Evolutionary conservation across 2,888 invertebrate species (phyloP).

Genomic region (Mesochorus sp.): DNA sequence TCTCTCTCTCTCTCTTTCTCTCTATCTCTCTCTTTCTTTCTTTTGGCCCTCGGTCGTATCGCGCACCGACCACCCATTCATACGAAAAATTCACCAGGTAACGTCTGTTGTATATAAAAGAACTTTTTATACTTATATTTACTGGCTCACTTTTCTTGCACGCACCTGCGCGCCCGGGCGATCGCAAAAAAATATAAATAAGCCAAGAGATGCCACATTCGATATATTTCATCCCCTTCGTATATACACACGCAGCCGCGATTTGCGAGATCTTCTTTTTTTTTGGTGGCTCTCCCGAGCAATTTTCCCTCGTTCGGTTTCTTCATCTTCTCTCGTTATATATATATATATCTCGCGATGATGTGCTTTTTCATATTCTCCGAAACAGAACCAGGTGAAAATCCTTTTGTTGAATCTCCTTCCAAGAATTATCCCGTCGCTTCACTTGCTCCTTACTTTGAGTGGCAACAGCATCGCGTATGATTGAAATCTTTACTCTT

Average conservation of each 20-base stretch:
- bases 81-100: slow-evolving; percentile 64
- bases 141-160: slow-evolving; percentile 36
- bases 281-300: neutral
- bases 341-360: slow-evolving; percentile 30
- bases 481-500: too few relatives aligned
- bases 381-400: slow-evolving; percentile 4
- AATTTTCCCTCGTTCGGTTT: slow-evolving; percentile 11
- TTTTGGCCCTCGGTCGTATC: slow-evolving; percentile 66
- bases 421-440: too few relatives aligned
- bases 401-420: neutral
- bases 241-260: neutral
- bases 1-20: slow-evolving; percentile 36
- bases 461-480: too few relatives aligned
- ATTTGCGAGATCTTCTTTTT: slow-evolving; percentile 24
- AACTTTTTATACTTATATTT: slow-evolving; percentile 10
- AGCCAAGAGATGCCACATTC: slow-evolving; percentile 39
- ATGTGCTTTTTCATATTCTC: slow-evolving; percentile 27
- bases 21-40: slow-evolving; percentile 26
- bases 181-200: slow-evolving; percentile 33
- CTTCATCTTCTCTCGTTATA: slow-evolving; percentile 14
- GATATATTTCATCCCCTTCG: slow-evolving; percentile 40
- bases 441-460: too few relatives aligned
- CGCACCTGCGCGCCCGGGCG: slow-evolving; percentile 22
- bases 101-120: neutral
- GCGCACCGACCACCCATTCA: slow-evolving; percentile 76